Base-by-base conservation (phyloP, 2,888 invertebrate genomes). In the Hypomecis atomaria region DNA sequence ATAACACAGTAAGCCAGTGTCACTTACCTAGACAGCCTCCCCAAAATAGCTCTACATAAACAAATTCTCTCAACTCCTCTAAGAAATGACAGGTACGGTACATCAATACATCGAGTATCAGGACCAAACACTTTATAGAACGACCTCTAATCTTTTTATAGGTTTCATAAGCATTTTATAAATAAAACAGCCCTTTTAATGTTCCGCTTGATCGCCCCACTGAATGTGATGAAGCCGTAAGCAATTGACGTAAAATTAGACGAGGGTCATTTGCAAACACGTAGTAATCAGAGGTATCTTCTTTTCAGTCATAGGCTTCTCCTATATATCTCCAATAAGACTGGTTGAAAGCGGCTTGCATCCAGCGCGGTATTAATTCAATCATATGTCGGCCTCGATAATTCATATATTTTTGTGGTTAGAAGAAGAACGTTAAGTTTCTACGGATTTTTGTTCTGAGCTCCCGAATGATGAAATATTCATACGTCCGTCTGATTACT, bases 151-250 rank as follows among this genome's bases (percentile, higher is more conserved):
- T 75, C 72, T 68, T 83, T 80, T 80, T 83, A 83, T 65, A 60
- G n/a, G 38, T 47, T 42, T 57, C 56, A 80, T 78, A 79, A 73
- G 65, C 58, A 65, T 57, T 62, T 62, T 72, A 72, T 71, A 2
- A 72, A 73, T 71, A 70, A 70, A 62, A 71, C 76, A 77, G 75
- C 82, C 86, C 83, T 84, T 86, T 81, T 77, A 79, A 85, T 85
- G 85, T 89, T 90, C 85, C 86, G 83, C 74, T 78, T 86, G 76
- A 78, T 69, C 78, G 87, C 84, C 78, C 81, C 82, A 78, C 78
- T 86, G 68, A 68, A 66, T 77, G 69, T 73, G 68, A 72, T 73
- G 63, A 66, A 72, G 73, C 74, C 75, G 76, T 75, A 77, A 75
- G 71, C 75, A 76, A 75, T 70, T 77, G 68, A 74, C 73, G 76